These are phyloP conservation scores for Riparia riparia DNA, from an alignment of 2,113 vertebrate species.

Conservation along the genomic window DNA sequence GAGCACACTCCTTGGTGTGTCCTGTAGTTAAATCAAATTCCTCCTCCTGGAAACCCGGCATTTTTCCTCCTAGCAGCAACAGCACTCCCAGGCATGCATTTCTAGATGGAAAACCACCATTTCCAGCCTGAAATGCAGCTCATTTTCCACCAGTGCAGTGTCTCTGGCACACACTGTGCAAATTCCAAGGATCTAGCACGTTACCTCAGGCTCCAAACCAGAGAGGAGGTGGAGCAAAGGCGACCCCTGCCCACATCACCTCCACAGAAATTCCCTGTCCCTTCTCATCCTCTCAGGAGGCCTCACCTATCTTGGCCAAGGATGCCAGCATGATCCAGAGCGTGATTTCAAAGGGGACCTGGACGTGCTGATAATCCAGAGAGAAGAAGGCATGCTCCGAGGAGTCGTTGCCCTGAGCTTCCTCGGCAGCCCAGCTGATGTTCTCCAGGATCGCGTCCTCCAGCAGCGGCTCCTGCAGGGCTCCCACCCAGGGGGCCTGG, in stretches of 20 bases:
- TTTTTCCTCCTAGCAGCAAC: background rate
- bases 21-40: background rate
- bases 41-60: background rate
- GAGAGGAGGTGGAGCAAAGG: background rate
- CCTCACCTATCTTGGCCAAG: slow-evolving; percentile 85
- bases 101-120: background rate
- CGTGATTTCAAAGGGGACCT: slow-evolving; percentile 85
- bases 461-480: background rate
- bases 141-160: accelerated
- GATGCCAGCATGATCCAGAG: slow-evolving; percentile 88
- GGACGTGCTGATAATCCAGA: slow-evolving; percentile 83
- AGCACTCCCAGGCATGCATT: background rate
- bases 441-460: background rate
- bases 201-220: background rate
- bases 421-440: background rate
- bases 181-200: accelerated
- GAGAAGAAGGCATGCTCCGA: slow-evolving; percentile 75
- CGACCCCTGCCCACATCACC: background rate
- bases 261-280: accelerated
- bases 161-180: accelerated
- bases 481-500: background rate
- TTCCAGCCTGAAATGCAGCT: background rate
- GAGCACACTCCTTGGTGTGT: too few species aligned
- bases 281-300: background rate
- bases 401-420: background rate